Evolutionary conservation across 2,888 invertebrate genomes (phyloP).

Genomic region (Tuberolachnus salignus): DNA sequence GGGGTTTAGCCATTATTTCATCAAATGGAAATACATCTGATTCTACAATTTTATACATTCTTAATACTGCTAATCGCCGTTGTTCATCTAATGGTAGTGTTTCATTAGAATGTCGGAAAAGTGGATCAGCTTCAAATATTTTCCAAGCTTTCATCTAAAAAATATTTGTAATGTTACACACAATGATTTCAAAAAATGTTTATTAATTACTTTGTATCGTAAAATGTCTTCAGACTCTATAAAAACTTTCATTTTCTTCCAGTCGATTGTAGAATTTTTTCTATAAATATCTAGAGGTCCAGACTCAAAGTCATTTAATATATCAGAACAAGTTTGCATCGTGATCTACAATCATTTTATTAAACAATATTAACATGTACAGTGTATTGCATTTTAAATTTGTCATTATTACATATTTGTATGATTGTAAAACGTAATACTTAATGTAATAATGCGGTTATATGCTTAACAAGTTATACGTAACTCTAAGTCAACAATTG

Average conservation of each 20-base stretch:
- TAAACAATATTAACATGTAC: not conserved
- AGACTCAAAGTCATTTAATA: constrained; percentile 66
- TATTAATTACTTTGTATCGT: constrained; percentile 64
- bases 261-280: constrained; percentile 71
- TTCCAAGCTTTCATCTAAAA: constrained; percentile 68
- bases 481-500: too few species aligned
- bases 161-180: constrained; percentile 59
- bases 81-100: constrained; percentile 67
- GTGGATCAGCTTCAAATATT: constrained; percentile 68
- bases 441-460: too few species aligned
- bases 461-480: too few species aligned
- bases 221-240: constrained; percentile 67
- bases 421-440: too few species aligned
- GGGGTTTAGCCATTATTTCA: constrained; percentile 62
- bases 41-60: constrained; percentile 71
- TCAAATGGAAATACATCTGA: constrained; percentile 69
- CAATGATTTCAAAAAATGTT: constrained; percentile 63
- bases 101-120: constrained; percentile 65
- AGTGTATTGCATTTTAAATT: too few species aligned
- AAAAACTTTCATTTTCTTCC: constrained; percentile 69
- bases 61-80: constrained; percentile 67
- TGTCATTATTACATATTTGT: too few species aligned
- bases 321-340: constrained; percentile 36
- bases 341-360: constrained; percentile 16
- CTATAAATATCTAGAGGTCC: constrained; percentile 73